Percentiles rank a stretch among this genome's conserved stretches.
These are phyloP conservation scores for Actinopyga echinites DNA, from an alignment of 53 echinoderm and acorn worm species.

Conservation along the genomic window DNA sequence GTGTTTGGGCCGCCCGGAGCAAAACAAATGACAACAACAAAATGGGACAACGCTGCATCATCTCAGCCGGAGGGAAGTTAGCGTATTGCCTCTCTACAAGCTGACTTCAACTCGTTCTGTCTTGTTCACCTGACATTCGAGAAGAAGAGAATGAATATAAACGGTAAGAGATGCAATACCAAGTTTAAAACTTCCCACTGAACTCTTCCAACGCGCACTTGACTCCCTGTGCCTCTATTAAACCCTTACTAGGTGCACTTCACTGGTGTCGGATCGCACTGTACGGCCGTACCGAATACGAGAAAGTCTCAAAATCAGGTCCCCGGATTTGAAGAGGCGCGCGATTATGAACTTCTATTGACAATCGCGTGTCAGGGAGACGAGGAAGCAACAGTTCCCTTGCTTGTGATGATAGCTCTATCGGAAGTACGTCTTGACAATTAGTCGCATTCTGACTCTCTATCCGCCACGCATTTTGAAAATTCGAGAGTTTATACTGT, in stretches of 20 bases:
- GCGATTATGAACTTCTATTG: conserved; percentile 21
- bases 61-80: conserved; percentile 20
- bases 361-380: not conserved
- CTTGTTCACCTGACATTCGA: conserved; percentile 9
- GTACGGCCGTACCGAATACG: not conserved
- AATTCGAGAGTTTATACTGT: conserved; percentile 32
- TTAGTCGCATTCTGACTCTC: conserved; percentile 14
- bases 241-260: conserved; percentile 29
- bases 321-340: conserved; percentile 24
- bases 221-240: conserved; percentile 23
- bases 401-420: conserved; percentile 5
- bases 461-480: conserved; percentile 41
- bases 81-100: conserved; percentile 34
- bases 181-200: too few species aligned
- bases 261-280: conserved; percentile 24
- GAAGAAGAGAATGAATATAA: not conserved
- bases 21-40: conserved; percentile 15
- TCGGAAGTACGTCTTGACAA: conserved; percentile 36
- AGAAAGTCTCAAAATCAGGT: conserved; percentile 7
- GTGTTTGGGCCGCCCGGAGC: conserved; percentile 40
- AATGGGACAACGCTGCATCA: conserved; percentile 37
- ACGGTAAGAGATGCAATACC: too few species aligned
- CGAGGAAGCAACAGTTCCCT: not conserved
- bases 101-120: conserved; percentile 29
- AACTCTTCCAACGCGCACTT: conserved; percentile 15